A percentile compares a stretch with the other conserved stretches of the same genome.
Conservation (phyloP, 1,140 invertebrate genomes). For the Bombus huntii region DNA sequence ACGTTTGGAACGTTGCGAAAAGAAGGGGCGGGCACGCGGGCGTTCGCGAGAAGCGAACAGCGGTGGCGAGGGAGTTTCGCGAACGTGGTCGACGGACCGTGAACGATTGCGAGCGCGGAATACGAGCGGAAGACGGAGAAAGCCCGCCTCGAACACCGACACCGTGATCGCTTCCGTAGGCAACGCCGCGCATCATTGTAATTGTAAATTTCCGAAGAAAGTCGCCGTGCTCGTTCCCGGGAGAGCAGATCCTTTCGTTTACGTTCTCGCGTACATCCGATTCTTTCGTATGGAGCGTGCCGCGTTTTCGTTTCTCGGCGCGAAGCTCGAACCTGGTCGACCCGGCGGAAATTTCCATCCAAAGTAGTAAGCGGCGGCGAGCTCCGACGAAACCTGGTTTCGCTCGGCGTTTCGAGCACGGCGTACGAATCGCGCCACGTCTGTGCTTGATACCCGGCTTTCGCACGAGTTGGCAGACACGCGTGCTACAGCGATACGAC, state of each 20-base stretch:
- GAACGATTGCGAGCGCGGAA: background rate
- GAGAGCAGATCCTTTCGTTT: background rate
- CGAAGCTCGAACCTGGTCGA: no score
- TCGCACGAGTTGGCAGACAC: slow-evolving; percentile 52
- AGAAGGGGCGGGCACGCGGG: no score
- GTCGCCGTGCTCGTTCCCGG: background rate
- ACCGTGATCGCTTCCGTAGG: background rate
- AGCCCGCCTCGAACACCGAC: background rate
- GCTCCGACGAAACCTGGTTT: no score
- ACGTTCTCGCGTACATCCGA: background rate
- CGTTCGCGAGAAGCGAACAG: background rate
- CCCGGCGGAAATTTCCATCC: no score
- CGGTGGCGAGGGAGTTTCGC: background rate
- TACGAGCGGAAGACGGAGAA: background rate
- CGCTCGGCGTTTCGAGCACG: no score
- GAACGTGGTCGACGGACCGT: background rate
- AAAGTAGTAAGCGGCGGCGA: background rate
- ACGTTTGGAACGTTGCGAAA: background rate
- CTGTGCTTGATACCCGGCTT: slow-evolving; percentile 53
- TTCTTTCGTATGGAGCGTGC: no score
- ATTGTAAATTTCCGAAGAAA: background rate
- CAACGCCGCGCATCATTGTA: background rate
- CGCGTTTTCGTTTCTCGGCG: no score
- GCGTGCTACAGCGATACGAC: slow-evolving; percentile 17
- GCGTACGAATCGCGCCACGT: background rate